Percentiles rank a stretch among this genome's conserved stretches.
Conservation (phyloP, 2,888 invertebrate genomes). For the Biston stratarius region DNA sequence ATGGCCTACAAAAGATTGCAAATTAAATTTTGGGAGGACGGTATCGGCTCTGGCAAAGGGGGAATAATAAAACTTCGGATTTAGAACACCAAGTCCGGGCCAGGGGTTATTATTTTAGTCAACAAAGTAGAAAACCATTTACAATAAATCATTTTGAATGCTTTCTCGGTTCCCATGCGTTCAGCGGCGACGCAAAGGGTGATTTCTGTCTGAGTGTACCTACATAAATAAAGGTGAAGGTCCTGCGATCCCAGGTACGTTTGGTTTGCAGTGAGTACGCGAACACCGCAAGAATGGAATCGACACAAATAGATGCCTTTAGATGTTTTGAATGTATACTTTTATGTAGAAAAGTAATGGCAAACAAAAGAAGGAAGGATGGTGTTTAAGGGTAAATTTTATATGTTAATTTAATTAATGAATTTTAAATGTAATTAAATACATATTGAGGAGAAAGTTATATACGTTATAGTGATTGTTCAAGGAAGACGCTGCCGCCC, state of each 20-base stretch:
- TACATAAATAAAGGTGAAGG: slow-evolving; percentile 85
- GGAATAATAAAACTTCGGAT: slow-evolving; percentile 81
- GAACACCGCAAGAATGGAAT: slow-evolving; percentile 52
- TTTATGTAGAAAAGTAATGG: not conserved
- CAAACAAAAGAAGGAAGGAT: not conserved
- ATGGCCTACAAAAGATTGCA: slow-evolving; percentile 70
- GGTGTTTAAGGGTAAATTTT: too few species aligned
- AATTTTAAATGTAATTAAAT: not conserved
- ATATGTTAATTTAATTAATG: too few species aligned
- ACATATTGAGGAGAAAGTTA: not conserved
- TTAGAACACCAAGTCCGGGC: slow-evolving; percentile 77
- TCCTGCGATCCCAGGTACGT: slow-evolving; percentile 82
- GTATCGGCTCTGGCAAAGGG: slow-evolving; percentile 66
- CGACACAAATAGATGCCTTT: not conserved
- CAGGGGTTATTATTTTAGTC: slow-evolving; percentile 84
- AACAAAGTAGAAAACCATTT: slow-evolving; percentile 87
- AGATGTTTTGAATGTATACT: slow-evolving; percentile 1
- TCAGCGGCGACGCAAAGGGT: slow-evolving; percentile 83
- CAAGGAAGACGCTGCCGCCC: too few species aligned
- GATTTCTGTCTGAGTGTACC: slow-evolving; percentile 79
- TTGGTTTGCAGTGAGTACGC: slow-evolving; percentile 56
- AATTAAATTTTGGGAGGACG: slow-evolving; percentile 70
- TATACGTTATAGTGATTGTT: too few species aligned
- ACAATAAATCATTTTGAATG: slow-evolving; percentile 87
- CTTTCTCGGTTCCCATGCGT: slow-evolving; percentile 83